A percentile compares a stretch with the other conserved stretches of the same genome.
Evolutionary conservation across 2,888 invertebrate genomes (phyloP).

Genomic region (Drosophila pegasa): DNA sequence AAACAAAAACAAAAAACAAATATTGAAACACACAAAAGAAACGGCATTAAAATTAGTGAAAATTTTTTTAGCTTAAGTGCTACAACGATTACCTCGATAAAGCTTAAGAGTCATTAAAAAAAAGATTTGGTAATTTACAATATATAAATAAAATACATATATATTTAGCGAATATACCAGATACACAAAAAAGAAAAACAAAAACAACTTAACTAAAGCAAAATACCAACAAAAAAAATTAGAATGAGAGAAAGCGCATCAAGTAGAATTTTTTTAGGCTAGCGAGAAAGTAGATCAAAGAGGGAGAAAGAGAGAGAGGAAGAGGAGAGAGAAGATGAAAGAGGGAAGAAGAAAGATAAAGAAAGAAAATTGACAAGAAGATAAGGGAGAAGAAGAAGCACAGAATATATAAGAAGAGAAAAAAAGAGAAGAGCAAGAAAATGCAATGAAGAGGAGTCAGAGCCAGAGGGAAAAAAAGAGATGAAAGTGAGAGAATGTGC

Average conservation of each 20-base stretch:
- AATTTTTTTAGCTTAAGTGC: conserved; percentile 80
- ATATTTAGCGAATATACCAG: conserved; percentile 59
- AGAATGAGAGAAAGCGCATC: conserved; percentile 29
- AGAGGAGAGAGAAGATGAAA: conserved; percentile 7
- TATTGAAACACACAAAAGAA: conserved; percentile 17
- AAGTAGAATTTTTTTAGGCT: conserved; percentile 44
- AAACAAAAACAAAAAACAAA: conserved; percentile 21
- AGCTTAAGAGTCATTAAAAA: conserved; percentile 71
- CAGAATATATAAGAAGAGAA: too few relatives aligned
- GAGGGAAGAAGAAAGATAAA: not conserved
- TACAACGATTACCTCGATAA: conserved; percentile 83
- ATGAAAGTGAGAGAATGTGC: not conserved
- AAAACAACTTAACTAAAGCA: conserved; percentile 45
- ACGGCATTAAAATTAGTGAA: conserved; percentile 73
- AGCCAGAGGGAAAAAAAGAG: conserved; percentile 4
- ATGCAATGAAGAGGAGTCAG: not conserved
- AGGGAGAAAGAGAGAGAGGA: not conserved
- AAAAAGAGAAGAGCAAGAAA: not conserved
- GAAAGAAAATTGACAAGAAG: conserved; percentile 13
- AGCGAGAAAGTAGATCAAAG: conserved; percentile 25
- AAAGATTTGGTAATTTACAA: conserved; percentile 69
- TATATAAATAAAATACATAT: conserved; percentile 46
- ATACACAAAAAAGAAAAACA: conserved; percentile 29
- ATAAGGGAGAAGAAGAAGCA: not conserved
- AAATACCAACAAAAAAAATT: conserved; percentile 34